These are phyloP conservation scores for Ptilorrhoa leucosticta DNA, from an alignment of 2,113 vertebrate species.

Conservation along the genomic window DNA sequence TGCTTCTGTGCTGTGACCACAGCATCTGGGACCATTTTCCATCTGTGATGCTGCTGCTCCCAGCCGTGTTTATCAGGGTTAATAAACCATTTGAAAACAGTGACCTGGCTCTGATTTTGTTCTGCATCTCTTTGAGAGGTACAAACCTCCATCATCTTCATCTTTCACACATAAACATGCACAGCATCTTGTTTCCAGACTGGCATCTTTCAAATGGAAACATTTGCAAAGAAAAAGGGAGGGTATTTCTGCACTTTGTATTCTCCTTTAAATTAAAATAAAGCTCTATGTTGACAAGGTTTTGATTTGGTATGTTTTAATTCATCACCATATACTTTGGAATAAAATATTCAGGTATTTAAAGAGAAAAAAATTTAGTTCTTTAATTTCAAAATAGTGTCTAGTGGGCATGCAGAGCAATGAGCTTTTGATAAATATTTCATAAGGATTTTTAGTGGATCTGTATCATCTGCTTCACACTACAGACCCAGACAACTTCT, in stretches of 20 bases:
- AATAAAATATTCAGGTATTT: background rate
- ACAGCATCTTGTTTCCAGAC: background rate
- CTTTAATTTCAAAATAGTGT: background rate
- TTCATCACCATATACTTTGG: background rate
- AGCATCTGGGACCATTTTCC: background rate
- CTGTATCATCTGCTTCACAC: background rate
- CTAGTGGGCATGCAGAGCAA: background rate
- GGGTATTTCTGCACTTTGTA: background rate
- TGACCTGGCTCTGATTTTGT: background rate
- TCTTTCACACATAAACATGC: background rate
- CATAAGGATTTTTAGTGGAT: background rate
- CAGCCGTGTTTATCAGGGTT: background rate
- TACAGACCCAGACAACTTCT: background rate
- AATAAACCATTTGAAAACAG: background rate
- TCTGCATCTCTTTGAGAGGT: background rate
- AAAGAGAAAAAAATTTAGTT: background rate
- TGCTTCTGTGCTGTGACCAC: background rate
- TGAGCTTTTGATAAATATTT: background rate
- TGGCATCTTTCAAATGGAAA: background rate
- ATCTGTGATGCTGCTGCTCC: background rate
- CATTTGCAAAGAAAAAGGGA: background rate
- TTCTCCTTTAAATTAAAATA: background rate
- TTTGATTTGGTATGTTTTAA: background rate
- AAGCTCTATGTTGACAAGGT: background rate
- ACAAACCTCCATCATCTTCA: background rate